Conservation (phyloP, 2,888 invertebrate species). For the Dicranocentrus wangi region DNA sequence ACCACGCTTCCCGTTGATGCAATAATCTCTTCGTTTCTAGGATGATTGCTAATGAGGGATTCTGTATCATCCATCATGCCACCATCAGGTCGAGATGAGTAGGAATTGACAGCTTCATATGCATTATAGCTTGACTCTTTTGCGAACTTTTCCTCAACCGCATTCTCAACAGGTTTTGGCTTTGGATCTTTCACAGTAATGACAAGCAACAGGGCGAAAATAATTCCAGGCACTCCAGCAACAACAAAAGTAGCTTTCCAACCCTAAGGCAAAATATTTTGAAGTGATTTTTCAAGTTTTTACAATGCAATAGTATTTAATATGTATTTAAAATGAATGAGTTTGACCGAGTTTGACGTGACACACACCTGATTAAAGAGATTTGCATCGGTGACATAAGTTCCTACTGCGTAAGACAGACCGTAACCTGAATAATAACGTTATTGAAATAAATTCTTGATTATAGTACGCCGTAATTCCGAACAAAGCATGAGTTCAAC, state of each 20-base stretch:
- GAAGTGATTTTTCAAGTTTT: too few species aligned
- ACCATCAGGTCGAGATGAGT: constrained; percentile 51
- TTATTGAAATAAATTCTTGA: too few species aligned
- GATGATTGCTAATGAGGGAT: constrained; percentile 74
- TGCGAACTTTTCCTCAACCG: constrained; percentile 34
- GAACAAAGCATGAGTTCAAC: too few species aligned
- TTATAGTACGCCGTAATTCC: too few species aligned
- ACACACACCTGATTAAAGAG: constrained; percentile 82
- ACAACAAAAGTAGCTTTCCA: constrained; percentile 90
- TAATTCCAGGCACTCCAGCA: constrained; percentile 84
- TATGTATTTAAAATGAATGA: not conserved
- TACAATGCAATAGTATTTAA: not conserved
- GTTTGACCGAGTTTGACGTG: not conserved
- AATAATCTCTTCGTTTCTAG: not conserved
- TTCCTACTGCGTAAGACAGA: constrained; percentile 91
- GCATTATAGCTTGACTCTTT: constrained; percentile 54
- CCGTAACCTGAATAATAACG: constrained; percentile 87
- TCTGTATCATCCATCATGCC: constrained; percentile 49
- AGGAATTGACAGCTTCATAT: constrained; percentile 58
- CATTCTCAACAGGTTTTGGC: constrained; percentile 77
- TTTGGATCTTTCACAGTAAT: constrained; percentile 85
- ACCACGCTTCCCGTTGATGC: constrained; percentile 75
- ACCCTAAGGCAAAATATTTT: constrained; percentile 77
- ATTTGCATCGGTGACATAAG: constrained; percentile 85
- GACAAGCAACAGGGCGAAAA: constrained; percentile 83